Percentiles rank a stretch among this genome's conserved stretches.
phyloP scores from a whole-genome alignment of 2,797 vertebrate genomes.

The Tolypeutes matacus region DNA sequence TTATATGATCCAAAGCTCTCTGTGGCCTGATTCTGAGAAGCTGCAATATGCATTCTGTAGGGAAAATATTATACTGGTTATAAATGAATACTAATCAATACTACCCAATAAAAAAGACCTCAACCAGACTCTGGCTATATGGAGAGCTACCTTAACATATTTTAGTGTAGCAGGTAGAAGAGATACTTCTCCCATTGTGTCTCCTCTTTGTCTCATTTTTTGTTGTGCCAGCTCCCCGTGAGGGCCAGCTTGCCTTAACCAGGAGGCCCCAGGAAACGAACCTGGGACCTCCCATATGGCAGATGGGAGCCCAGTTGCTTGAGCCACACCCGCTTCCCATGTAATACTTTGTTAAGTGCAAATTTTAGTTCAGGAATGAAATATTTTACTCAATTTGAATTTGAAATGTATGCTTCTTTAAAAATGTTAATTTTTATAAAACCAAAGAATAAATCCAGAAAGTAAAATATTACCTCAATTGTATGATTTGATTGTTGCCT shows the following conservation, averaged over 20 bases:
- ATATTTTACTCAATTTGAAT: conserved; percentile 8
- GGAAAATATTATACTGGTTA: conserved; percentile 21
- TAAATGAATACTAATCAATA: conserved; percentile 53
- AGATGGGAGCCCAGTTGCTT: too few species aligned
- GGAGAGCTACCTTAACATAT: conserved; percentile 58
- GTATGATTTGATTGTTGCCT: not conserved
- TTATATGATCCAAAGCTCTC: not conserved
- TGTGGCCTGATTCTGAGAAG: conserved; percentile 29
- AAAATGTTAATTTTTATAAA: conserved; percentile 47
- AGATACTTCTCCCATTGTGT: not conserved
- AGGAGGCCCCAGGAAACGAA: too few species aligned
- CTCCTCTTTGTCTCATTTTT: too few species aligned
- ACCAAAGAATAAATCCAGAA: conserved; percentile 10
- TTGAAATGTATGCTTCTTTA: not conserved
- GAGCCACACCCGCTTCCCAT: too few species aligned
- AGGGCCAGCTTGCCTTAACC: too few species aligned
- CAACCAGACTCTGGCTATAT: conserved; percentile 15
- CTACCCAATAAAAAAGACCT: not conserved
- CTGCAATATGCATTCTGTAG: not conserved
- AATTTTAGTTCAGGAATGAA: not conserved
- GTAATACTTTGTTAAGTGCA: not conserved
- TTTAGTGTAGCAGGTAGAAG: conserved; percentile 56
- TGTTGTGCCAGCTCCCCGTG: too few species aligned
- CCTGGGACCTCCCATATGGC: too few species aligned
- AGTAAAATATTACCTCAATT: conserved; percentile 1